phyloP scores from a whole-genome alignment of 2,888 invertebrate species.

The Leptopilina drosophilae region DNA sequence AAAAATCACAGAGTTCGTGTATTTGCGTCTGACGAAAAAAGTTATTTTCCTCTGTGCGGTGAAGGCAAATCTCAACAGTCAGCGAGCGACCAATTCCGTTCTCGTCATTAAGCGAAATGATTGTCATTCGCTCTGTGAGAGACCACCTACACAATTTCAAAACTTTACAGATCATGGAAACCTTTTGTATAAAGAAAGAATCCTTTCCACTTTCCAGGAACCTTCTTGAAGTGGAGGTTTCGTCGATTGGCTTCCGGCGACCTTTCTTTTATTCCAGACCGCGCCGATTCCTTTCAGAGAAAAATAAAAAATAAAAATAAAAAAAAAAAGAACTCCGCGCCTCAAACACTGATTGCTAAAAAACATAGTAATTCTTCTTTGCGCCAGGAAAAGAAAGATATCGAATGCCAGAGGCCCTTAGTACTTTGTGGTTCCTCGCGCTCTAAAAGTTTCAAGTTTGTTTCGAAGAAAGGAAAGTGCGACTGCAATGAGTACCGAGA shows the following conservation, averaged over 20 bases:
- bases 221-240: conserved; percentile 39
- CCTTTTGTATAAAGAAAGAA: conserved; percentile 25
- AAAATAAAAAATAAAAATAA: neutral
- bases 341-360: conserved; percentile 29
- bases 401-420: conserved; percentile 35
- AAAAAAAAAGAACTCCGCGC: neutral
- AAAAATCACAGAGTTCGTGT: conserved; percentile 16
- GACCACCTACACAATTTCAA: conserved; percentile 67
- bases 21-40: neutral
- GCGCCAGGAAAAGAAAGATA: conserved; percentile 30
- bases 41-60: conserved; percentile 48
- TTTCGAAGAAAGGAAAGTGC: conserved; percentile 27
- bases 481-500: conserved; percentile 30
- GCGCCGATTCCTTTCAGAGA: conserved; percentile 33
- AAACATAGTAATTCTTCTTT: conserved; percentile 34
- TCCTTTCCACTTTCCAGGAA: conserved; percentile 51
- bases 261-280: conserved; percentile 36
- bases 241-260: conserved; percentile 42
- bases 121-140: conserved; percentile 62
- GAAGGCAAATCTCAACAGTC: conserved; percentile 56
- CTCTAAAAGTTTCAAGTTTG: neutral
- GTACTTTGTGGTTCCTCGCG: conserved; percentile 28
- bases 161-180: conserved; percentile 48
- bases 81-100: conserved; percentile 53
- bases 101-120: conserved; percentile 71